Evolutionary conservation across 37 sponge, comb jelly and placozoan species (phyloP), one percentile per base, ranked within the genome.

Genomic region (Oopsacas minuta): DNA sequence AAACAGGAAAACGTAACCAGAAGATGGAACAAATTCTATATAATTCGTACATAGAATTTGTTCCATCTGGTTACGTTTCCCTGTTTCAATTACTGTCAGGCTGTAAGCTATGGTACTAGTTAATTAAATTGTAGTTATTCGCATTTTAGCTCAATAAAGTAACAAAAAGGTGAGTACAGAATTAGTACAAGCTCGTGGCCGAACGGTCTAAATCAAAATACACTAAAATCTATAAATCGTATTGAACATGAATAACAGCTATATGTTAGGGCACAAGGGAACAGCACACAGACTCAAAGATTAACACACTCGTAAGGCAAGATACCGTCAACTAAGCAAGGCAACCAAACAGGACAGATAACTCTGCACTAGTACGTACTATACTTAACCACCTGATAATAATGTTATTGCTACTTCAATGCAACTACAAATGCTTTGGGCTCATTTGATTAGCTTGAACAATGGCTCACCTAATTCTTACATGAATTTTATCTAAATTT

Each of bases 391-490:
- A 42, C 75, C 75, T n/a, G 20, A 61, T 12, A 61, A 25, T 61
- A 7, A 61, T 7, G 28, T 61, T 61, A 20, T 34, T 61, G 30
- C 75, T 32, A 61, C 20, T n/a, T 61, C 75, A 61, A 61, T 61
- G 7, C 32, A 12, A n/a, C n/a, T n/a, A 12, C 75, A 61, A 61
- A 61, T 61, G 75, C 75, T 61, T 61, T 61, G 30, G 75, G 75
- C 75, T 61, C 75, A 61, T 61, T 61, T 61, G 75, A 61, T 32
- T 61, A 25, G 75, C 75, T 61, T 61, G 75, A 61, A 61, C 75
- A 61, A 61, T 61, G 75, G 75, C 75, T 61, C 75, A 61, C 75
- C 7, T 34, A 61, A 25, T 61, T 25, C 22, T 3, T 20, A 61
- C 5, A 25, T 61, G 28, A 61, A 12, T 20, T 17, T 46, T 10